phyloP scores from a whole-genome alignment of 2,797 vertebrate species.

The Mus spretus region DNA sequence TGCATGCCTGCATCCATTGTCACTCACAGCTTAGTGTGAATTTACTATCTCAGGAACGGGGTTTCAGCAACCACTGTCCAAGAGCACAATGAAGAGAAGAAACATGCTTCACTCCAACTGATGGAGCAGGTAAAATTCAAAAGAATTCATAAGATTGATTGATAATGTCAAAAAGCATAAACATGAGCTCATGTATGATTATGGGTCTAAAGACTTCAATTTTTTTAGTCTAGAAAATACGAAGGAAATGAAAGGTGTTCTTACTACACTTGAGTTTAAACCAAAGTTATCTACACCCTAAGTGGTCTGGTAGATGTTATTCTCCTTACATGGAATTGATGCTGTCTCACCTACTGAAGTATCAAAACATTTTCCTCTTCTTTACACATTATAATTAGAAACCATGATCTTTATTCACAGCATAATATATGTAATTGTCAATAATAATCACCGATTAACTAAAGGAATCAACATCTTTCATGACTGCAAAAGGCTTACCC shows the following conservation, averaged over 20 bases:
- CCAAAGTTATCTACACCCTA: slow-evolving; percentile 76
- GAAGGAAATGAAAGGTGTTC: slow-evolving; percentile 63
- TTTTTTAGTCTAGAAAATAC: not conserved
- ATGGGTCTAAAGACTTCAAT: not conserved
- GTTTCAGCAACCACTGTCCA: not conserved
- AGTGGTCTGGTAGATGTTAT: slow-evolving; percentile 74
- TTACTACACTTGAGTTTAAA: slow-evolving; percentile 64
- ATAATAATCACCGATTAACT: slow-evolving; percentile 85
- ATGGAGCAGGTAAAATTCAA: slow-evolving; percentile 2
- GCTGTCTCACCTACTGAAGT: slow-evolving; percentile 60
- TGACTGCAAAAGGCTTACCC: slow-evolving; percentile 77
- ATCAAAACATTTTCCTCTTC: slow-evolving; percentile 78
- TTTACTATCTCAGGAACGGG: not conserved
- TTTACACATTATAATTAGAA: slow-evolving; percentile 83
- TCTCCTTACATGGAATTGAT: slow-evolving; percentile 74
- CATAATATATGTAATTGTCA: slow-evolving; percentile 83
- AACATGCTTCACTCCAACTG: slow-evolving; percentile 10
- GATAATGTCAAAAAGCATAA: not conserved
- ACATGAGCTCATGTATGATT: not conserved
- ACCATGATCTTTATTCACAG: slow-evolving; percentile 86
- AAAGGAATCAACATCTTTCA: slow-evolving; percentile 65
- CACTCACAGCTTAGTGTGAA: not conserved
- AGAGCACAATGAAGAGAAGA: not conserved
- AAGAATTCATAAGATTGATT: slow-evolving; percentile 8
- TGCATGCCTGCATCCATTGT: accelerated